Conservation (phyloP, 1,140 invertebrate species). For the Arctopsyche grandis region DNA sequence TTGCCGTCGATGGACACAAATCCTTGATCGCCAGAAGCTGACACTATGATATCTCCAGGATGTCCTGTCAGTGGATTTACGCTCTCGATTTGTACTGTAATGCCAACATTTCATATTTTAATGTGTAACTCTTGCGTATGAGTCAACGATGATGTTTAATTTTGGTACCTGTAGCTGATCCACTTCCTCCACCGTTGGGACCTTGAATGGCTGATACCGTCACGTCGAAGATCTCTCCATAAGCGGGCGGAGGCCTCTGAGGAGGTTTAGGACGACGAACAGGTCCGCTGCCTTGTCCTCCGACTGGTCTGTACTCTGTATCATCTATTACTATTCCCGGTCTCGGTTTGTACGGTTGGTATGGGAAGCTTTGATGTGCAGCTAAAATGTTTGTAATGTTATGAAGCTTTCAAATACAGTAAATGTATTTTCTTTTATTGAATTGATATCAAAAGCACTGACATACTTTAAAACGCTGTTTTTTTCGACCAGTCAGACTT, state of each 20-base stretch:
- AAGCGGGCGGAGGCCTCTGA: slow-evolving; percentile 58
- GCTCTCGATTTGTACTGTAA: slow-evolving; percentile 62
- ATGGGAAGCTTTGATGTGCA: slow-evolving; percentile 57
- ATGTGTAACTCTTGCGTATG: not conserved
- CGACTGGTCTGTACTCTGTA: slow-evolving; percentile 78
- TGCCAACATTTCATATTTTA: not conserved
- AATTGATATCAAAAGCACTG: not conserved
- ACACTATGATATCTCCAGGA: slow-evolving; percentile 78
- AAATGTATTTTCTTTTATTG: not conserved
- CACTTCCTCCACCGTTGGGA: slow-evolving; percentile 69
- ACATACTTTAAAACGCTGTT: too few species aligned
- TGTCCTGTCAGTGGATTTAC: slow-evolving; percentile 59
- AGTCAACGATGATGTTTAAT: not conserved
- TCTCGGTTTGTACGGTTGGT: slow-evolving; percentile 73
- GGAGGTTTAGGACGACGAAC: slow-evolving; percentile 47
- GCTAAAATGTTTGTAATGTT: slow-evolving; percentile 54
- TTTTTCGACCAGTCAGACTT: too few species aligned
- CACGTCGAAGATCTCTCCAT: slow-evolving; percentile 87
- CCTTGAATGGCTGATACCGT: slow-evolving; percentile 89
- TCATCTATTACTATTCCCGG: slow-evolving; percentile 86
- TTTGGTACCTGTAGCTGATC: slow-evolving; percentile 57
- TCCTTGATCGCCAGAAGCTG: slow-evolving; percentile 79
- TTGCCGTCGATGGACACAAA: slow-evolving; percentile 94
- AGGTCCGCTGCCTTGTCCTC: slow-evolving; percentile 56
- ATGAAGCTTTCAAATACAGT: not conserved